phyloP scores from a whole-genome alignment of 2,113 vertebrate genomes.

The Protobothrops flavoviridis region DNA sequence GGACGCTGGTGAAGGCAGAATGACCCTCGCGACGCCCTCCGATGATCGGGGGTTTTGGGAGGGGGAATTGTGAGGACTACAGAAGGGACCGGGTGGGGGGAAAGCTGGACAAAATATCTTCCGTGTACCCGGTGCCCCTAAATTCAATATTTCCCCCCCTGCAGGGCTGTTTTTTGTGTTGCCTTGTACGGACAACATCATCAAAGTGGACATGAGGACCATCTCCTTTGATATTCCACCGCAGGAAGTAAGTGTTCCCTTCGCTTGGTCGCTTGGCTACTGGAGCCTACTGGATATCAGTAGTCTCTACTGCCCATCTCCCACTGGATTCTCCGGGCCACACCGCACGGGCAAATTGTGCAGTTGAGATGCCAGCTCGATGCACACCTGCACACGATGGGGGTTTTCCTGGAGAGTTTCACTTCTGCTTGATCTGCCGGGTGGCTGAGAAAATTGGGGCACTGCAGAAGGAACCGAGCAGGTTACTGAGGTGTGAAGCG shows the following conservation, averaged over 20 bases:
- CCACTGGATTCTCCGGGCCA: neutral
- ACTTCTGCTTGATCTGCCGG: neutral
- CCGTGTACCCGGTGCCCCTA: neutral
- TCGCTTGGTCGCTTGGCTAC: neutral
- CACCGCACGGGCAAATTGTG: neutral
- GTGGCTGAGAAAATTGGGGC: neutral
- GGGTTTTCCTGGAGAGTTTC: accelerated
- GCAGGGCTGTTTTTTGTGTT: constrained; percentile 93
- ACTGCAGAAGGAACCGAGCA: neutral
- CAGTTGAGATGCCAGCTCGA: neutral
- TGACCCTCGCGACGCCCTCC: neutral
- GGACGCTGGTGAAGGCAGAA: neutral
- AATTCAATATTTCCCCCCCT: neutral
- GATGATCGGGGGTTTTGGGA: too few species aligned
- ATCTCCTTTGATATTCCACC: constrained; percentile 95
- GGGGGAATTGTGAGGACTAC: neutral
- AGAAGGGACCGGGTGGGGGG: neutral
- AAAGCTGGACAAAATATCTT: neutral
- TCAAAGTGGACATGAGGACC: constrained; percentile 97
- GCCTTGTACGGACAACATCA: constrained; percentile 94
- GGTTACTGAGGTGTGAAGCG: too few species aligned
- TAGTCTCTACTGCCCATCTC: neutral
- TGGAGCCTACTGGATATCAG: neutral
- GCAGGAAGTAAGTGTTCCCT: constrained; percentile 81
- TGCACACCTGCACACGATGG: neutral